phyloP scores from a whole-genome alignment of 1,140 invertebrate genomes.

The Philaenus spumarius region DNA sequence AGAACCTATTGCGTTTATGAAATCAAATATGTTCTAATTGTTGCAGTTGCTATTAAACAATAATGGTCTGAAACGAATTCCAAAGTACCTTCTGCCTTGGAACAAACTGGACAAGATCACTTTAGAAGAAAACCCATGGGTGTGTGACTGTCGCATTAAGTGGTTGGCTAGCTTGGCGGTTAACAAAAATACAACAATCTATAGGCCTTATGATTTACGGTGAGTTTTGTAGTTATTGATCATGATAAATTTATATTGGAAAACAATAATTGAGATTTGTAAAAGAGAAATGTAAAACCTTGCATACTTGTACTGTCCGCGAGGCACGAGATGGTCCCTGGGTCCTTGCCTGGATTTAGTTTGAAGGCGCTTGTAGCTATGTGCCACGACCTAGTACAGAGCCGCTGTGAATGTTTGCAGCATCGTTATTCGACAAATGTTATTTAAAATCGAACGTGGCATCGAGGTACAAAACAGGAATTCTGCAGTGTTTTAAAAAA shows the following conservation, averaged over 20 bases:
- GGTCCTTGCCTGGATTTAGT: too few relatives aligned
- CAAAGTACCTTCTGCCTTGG: slow-evolving; percentile 5
- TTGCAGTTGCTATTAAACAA: slow-evolving; percentile 7
- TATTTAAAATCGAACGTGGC: too few relatives aligned
- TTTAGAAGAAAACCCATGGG: slow-evolving; percentile 5
- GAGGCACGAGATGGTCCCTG: too few relatives aligned
- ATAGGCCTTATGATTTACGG: not conserved
- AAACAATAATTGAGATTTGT: not conserved
- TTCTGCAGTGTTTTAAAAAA: too few relatives aligned
- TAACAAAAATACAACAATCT: not conserved
- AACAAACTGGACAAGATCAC: not conserved
- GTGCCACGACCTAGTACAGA: too few relatives aligned
- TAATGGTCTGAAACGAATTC: not conserved
- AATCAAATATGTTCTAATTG: not conserved
- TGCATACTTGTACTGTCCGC: too few relatives aligned
- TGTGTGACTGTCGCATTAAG: slow-evolving; percentile 1
- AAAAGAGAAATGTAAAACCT: not conserved
- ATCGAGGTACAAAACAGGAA: too few relatives aligned
- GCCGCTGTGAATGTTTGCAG: too few relatives aligned
- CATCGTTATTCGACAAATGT: too few relatives aligned
- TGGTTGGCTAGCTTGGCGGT: not conserved
- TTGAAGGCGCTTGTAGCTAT: too few relatives aligned
- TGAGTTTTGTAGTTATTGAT: not conserved
- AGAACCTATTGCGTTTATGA: not conserved
- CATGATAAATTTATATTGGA: not conserved